A percentile compares a stretch with the other conserved stretches of the same genome.
Conservation (phyloP, 2,797 vertebrate genomes). For the Eutrigla gurnardus region DNA sequence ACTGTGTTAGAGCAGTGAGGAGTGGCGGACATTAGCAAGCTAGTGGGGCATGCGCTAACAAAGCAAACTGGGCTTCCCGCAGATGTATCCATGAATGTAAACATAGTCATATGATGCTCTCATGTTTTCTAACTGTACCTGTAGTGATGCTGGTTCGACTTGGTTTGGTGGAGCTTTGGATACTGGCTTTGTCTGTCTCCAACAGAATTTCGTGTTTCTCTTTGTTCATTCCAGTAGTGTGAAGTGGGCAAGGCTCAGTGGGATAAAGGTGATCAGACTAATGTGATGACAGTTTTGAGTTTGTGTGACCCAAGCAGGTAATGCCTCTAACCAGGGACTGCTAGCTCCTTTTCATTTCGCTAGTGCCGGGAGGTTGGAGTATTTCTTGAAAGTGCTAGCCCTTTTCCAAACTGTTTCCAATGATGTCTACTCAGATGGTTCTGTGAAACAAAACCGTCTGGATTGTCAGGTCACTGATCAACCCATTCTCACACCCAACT, state of each 20-base stretch:
- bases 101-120: neutral
- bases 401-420: too few relatives aligned
- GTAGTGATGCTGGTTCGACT: neutral
- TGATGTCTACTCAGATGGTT: too few relatives aligned
- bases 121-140: neutral
- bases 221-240: neutral
- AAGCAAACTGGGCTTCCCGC: neutral
- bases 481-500: too few relatives aligned
- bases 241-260: neutral
- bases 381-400: too few relatives aligned
- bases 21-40: too few relatives aligned
- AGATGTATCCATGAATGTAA: neutral
- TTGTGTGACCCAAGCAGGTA: neutral
- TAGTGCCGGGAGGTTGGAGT: too few relatives aligned
- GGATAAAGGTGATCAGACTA: slow-evolving; percentile 1
- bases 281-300: neutral
- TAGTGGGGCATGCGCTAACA: too few relatives aligned
- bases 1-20: too few relatives aligned
- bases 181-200: neutral
- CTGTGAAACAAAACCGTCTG: too few relatives aligned
- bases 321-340: too few relatives aligned
- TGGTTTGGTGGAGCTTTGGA: slow-evolving; percentile 1
- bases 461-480: too few relatives aligned
- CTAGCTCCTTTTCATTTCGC: too few relatives aligned
- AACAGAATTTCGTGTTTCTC: neutral